Conservation (phyloP, 2,113 vertebrate species). For the Camelus bactrianus region DNA sequence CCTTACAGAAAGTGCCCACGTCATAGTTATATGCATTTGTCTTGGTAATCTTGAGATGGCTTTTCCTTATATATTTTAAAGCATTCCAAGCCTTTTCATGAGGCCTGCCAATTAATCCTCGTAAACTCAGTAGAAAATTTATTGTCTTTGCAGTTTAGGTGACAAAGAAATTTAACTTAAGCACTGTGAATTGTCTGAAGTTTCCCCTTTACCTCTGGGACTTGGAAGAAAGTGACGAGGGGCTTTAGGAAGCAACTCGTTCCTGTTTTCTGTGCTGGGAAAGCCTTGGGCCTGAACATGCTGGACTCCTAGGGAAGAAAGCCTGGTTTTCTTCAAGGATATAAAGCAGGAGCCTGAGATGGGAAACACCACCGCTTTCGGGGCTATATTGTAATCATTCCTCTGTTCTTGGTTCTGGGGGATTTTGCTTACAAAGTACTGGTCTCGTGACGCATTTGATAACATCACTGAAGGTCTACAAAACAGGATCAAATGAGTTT, state of each 20-base stretch:
- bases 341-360: background rate
- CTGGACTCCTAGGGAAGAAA: background rate
- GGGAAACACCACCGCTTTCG: background rate
- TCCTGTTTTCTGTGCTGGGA: background rate
- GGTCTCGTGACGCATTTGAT: background rate
- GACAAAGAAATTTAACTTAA: background rate
- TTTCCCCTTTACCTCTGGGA: background rate
- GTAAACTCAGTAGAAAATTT: background rate
- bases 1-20: background rate
- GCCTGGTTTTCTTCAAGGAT: background rate
- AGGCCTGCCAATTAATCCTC: background rate
- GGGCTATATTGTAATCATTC: background rate
- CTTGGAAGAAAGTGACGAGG: background rate
- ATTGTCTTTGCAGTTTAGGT: background rate
- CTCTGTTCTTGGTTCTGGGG: background rate
- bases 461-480: background rate
- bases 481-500: background rate
- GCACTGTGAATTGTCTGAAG: background rate
- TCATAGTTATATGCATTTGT: background rate
- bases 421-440: background rate
- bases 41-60: background rate
- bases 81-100: background rate
- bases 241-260: background rate
- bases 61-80: constrained; percentile 48
- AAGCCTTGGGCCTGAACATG: accelerated